phyloP scores from a whole-genome alignment of 2,113 vertebrate genomes.

The cat (Felis catus) region DNA sequence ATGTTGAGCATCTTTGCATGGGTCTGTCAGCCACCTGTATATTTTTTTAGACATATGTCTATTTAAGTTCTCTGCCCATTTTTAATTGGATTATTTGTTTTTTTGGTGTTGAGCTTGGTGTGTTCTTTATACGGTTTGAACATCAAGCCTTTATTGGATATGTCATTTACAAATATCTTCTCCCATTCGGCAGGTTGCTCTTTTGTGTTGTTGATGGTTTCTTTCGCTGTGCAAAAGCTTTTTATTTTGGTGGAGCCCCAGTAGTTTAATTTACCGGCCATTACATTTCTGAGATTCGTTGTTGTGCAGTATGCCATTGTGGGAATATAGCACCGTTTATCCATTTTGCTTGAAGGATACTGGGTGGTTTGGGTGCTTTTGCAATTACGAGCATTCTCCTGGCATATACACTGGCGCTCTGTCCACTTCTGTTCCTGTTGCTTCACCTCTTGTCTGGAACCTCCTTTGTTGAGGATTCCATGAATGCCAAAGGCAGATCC shows the following conservation, averaged over 20 bases:
- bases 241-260: not conserved
- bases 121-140: not conserved
- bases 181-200: not conserved
- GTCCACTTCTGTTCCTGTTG: not conserved
- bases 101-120: not conserved
- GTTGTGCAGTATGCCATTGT: accelerated
- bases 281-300: not conserved
- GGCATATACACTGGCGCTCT: no score
- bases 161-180: not conserved
- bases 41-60: not conserved
- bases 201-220: not conserved
- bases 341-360: not conserved
- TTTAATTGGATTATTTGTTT: not conserved
- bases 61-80: not conserved
- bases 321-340: not conserved
- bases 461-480: not conserved
- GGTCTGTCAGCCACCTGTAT: not conserved
- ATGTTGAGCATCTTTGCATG: not conserved
- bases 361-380: not conserved
- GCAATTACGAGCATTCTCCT: not conserved
- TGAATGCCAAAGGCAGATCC: not conserved
- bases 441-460: not conserved
- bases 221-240: not conserved
- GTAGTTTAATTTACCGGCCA: not conserved
- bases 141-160: not conserved